Conservation (phyloP, 2,797 vertebrate species). For the Danio kyathit region DNA sequence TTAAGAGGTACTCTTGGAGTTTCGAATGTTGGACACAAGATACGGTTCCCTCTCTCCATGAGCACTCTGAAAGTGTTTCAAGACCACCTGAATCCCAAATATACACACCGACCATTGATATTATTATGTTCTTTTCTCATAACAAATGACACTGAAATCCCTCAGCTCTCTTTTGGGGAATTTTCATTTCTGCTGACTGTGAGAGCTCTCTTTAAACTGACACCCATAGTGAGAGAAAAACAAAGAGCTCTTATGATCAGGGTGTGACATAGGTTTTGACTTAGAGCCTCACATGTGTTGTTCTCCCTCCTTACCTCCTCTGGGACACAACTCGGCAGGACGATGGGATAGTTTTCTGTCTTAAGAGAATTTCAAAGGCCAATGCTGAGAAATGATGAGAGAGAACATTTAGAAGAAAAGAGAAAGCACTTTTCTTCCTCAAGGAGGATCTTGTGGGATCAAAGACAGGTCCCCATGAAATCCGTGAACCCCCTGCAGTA, state of each 20-base stretch:
- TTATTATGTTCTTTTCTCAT: slow-evolving; percentile 76
- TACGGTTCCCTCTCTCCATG: slow-evolving; percentile 65
- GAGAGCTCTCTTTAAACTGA: slow-evolving; percentile 78
- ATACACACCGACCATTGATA: slow-evolving; percentile 38
- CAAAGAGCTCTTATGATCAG: slow-evolving; percentile 51
- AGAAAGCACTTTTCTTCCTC: slow-evolving; percentile 31
- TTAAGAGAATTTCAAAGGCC: slow-evolving; percentile 27
- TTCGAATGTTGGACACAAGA: slow-evolving; percentile 67
- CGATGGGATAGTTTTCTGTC: slow-evolving; percentile 7
- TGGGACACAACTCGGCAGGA: slow-evolving; percentile 33
- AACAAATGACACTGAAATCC: slow-evolving; percentile 81
- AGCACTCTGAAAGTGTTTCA: slow-evolving; percentile 63
- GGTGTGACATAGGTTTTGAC: slow-evolving; percentile 59
- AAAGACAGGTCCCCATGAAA: slow-evolving; percentile 71
- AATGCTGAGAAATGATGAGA: slow-evolving; percentile 24
- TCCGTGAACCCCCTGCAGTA: slow-evolving; percentile 74
- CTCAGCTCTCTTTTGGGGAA: slow-evolving; percentile 78
- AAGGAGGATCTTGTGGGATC: slow-evolving; percentile 67
- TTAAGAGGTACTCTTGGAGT: slow-evolving; percentile 61
- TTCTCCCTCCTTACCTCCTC: slow-evolving; percentile 25
- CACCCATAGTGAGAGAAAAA: slow-evolving; percentile 49
- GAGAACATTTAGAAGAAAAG: slow-evolving; percentile 41
- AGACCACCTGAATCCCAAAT: slow-evolving; percentile 74
- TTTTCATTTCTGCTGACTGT: slow-evolving; percentile 78
- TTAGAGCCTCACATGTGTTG: slow-evolving; percentile 40